Conservation (phyloP, 2,113 vertebrate species). For the Pelusios castaneus region DNA sequence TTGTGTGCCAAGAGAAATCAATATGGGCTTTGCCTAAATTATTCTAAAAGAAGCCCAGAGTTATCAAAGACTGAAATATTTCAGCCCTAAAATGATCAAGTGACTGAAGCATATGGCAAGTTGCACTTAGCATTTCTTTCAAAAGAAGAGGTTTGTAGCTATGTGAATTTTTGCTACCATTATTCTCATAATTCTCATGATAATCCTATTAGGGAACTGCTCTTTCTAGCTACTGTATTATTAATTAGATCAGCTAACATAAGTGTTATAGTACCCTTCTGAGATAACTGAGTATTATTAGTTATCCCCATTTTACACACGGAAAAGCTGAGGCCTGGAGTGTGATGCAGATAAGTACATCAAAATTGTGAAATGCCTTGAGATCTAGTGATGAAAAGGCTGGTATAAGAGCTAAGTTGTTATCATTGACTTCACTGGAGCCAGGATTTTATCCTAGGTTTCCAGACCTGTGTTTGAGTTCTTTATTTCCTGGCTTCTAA, state of each 20-base stretch:
- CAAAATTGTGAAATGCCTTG: not conserved
- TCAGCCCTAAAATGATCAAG: not conserved
- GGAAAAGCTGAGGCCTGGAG: not conserved
- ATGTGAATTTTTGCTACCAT: constrained; percentile 25
- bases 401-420: not conserved
- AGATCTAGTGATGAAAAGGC: not conserved
- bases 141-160: constrained; percentile 16
- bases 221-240: not conserved
- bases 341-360: not conserved
- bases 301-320: not conserved
- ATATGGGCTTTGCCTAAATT: not conserved
- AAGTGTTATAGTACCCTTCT: not conserved
- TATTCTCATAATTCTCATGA: not conserved
- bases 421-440: not conserved
- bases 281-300: not conserved
- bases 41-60: not conserved
- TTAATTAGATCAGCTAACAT: not conserved
- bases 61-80: not conserved
- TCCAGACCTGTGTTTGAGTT: not conserved
- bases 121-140: not conserved
- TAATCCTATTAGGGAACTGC: constrained; percentile 17
- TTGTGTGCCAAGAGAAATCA: not conserved
- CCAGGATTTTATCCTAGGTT: not conserved
- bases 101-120: not conserved
- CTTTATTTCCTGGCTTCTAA: not conserved